Percentiles rank a stretch among this genome's conserved stretches.
Evolutionary conservation across 2,888 invertebrate genomes (phyloP).

Genomic region (Stenolophus ochropezus): DNA sequence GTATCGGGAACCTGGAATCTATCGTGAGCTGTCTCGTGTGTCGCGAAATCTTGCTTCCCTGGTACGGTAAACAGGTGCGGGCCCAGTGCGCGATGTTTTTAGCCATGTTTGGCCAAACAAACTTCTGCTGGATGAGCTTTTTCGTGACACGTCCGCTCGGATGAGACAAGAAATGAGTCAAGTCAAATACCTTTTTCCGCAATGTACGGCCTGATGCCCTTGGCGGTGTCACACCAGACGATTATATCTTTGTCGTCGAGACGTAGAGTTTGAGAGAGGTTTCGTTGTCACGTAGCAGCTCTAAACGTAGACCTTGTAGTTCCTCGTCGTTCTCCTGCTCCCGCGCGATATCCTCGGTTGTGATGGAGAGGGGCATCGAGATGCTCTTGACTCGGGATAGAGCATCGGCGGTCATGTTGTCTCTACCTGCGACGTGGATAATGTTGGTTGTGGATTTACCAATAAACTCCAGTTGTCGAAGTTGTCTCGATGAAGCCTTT

Average conservation of each 20-base stretch:
- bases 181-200: too few species aligned
- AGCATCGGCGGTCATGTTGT: slow-evolving; percentile 67
- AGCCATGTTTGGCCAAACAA: background rate
- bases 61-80: background rate
- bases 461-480: too few species aligned
- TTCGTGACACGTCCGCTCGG: too few species aligned
- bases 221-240: background rate
- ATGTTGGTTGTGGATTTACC: slow-evolving; percentile 65
- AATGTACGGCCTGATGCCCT: too few species aligned
- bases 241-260: background rate
- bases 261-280: background rate
- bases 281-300: background rate
- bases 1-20: background rate
- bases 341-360: slow-evolving; percentile 56
- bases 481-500: too few species aligned
- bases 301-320: slow-evolving; percentile 64
- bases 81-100: background rate
- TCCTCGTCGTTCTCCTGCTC: slow-evolving; percentile 66
- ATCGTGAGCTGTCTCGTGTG: background rate
- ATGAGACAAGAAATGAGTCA: too few species aligned
- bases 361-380: slow-evolving; percentile 52
- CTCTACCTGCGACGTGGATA: slow-evolving; percentile 65
- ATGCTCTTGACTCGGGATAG: slow-evolving; percentile 65
- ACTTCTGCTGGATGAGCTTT: background rate
- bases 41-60: background rate